Evolutionary conservation across 2,888 invertebrate species (phyloP).

Genomic region (Xanthia togata): DNA sequence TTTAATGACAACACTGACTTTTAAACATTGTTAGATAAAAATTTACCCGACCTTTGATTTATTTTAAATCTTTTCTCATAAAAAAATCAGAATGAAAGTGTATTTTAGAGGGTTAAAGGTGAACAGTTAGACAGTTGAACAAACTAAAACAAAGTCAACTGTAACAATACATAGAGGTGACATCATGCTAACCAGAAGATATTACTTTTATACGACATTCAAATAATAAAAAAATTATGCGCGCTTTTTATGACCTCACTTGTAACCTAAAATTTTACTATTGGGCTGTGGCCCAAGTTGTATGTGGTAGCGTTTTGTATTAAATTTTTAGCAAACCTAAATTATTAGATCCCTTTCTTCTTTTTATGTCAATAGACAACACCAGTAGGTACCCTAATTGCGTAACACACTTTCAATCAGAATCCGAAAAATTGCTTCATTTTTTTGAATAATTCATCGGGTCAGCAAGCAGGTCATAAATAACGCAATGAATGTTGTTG

Average conservation of each 20-base stretch:
- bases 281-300: constrained; percentile 65
- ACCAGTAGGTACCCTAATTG: background rate
- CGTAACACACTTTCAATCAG: background rate
- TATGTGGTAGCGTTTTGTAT: constrained; percentile 12
- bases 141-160: constrained; percentile 54
- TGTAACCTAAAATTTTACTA: constrained; percentile 82
- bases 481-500: too few relatives aligned
- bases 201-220: constrained; percentile 79
- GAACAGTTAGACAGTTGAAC: constrained; percentile 14
- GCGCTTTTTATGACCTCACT: constrained; percentile 82
- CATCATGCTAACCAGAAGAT: constrained; percentile 76
- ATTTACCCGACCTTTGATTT: background rate
- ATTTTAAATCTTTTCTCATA: background rate
- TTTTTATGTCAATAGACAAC: background rate
- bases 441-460: background rate
- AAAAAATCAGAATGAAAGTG: background rate
- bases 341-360: background rate
- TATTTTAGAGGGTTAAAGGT: background rate
- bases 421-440: background rate
- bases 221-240: constrained; percentile 85
- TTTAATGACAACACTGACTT: background rate
- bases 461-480: too few relatives aligned
- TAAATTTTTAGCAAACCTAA: background rate
- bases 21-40: background rate
- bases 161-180: constrained; percentile 65